Conservation (phyloP, 2,113 vertebrate genomes). For the Rafetus swinhoei region DNA sequence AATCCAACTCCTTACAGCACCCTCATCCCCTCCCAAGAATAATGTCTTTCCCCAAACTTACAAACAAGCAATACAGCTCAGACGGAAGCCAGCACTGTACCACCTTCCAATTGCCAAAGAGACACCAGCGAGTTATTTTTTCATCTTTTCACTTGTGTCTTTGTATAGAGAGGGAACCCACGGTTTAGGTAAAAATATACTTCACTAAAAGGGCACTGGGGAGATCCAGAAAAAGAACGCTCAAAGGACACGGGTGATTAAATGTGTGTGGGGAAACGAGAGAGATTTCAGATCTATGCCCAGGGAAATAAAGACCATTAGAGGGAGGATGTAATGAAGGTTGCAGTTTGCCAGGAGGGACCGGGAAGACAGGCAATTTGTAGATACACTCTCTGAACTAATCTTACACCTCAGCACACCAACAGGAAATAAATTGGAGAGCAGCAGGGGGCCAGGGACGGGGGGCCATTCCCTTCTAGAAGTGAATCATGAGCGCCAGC, state of each 20-base stretch:
- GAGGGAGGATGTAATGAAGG: not conserved
- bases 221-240: fast-evolving
- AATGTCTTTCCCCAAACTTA: not conserved
- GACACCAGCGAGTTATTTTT: fast-evolving
- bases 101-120: fast-evolving
- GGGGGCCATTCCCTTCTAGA: not conserved
- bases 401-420: not conserved
- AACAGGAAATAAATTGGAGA: conserved; percentile 29
- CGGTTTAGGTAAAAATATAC: not conserved
- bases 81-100: not conserved
- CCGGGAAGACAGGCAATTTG: fast-evolving
- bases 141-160: not conserved
- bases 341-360: not conserved
- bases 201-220: fast-evolving
- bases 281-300: fast-evolving
- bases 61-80: fast-evolving
- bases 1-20: fast-evolving
- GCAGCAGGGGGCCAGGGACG: not conserved
- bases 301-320: not conserved
- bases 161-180: fast-evolving
- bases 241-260: fast-evolving
- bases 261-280: fast-evolving
- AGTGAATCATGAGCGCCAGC: not conserved
- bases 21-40: fast-evolving
- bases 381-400: not conserved